Evolutionary conservation across 2,888 invertebrate genomes (phyloP), one percentile per base, ranked within the genome.

Genomic region (Callinectes sapidus): DNA sequence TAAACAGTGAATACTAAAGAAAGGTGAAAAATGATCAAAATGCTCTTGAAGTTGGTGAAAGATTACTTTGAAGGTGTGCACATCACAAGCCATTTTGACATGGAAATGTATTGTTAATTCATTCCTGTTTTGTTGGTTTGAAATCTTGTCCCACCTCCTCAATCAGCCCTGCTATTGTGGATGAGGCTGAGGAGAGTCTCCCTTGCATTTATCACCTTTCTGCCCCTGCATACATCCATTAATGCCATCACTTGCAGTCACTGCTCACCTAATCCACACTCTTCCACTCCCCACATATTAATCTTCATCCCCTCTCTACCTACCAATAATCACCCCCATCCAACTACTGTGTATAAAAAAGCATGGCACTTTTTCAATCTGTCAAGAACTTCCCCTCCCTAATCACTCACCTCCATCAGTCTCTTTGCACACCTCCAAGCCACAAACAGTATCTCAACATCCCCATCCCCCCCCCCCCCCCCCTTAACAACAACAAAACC

Each of bases 221-320:
- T 81, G 81, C 35, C 81, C 81, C 81, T n/a, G 32, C 81, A 35
- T 71, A n/a, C 81, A 81, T 81, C 81, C 35, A 81, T 81, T 81
- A 81, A 81, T 81, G 35, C 81, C 81, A 81, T 81, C 81, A 81
- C 81, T 81, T 81, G 81, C 81, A 81, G 81, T 81, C 81, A 81
- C 16, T 81, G 81, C 81, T 81, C 81, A 35, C 81, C 81, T 81
- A 81, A 81, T 81, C 81, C 81, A 81, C 81, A 81, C 81, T 81
- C 81, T 81, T 81, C 81, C 81, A 35, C 81, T 81, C 81, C 81
- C 81, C 81, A 81, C 81, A 81, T 81, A 81, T 81, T 81, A 81
- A 81, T 81, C 81, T 81, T 81, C 81, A 81, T 81, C 81, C 81
- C 81, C 81, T 81, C 81, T 32, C 81, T 81, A 81, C 81, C 81